These are phyloP conservation scores for Calameuta pallipes DNA, from an alignment of 2,888 invertebrate species.

Conservation along the genomic window DNA sequence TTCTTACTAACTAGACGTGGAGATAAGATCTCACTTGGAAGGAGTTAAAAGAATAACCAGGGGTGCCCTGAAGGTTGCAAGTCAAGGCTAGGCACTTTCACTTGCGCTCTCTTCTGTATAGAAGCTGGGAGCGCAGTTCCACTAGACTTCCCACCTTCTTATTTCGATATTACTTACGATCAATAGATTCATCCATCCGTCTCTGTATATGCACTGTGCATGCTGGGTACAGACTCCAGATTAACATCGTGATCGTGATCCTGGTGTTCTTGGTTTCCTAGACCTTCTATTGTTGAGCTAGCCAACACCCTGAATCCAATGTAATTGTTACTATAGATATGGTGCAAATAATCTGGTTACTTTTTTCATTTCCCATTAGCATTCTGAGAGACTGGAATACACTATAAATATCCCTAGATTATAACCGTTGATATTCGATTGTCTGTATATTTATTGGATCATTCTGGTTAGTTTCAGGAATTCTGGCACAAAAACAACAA, in stretches of 20 bases:
- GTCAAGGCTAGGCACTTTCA: conserved; percentile 64
- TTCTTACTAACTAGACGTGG: not conserved
- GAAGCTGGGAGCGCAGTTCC: conserved; percentile 51
- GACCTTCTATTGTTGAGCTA: not conserved
- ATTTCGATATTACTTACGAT: conserved; percentile 14
- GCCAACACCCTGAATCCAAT: not conserved
- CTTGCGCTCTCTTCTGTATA: conserved; percentile 45
- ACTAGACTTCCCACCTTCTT: conserved; percentile 55
- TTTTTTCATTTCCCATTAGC: not conserved
- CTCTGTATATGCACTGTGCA: not conserved
- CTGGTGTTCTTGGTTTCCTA: not conserved
- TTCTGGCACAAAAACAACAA: conserved; percentile 55
- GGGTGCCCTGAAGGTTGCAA: conserved; percentile 59
- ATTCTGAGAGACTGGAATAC: not conserved
- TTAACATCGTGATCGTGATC: not conserved
- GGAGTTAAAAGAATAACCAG: conserved; percentile 12
- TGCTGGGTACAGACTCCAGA: not conserved
- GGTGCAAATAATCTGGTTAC: no score
- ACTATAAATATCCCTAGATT: not conserved
- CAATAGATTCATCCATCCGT: not conserved
- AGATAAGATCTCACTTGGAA: not conserved
- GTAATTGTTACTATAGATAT: not conserved
- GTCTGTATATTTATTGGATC: not conserved
- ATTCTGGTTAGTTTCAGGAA: conserved; percentile 37
- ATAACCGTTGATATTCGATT: not conserved